phyloP scores from a whole-genome alignment of 1,140 invertebrate genomes.

The Cardiocondyla obscurior region DNA sequence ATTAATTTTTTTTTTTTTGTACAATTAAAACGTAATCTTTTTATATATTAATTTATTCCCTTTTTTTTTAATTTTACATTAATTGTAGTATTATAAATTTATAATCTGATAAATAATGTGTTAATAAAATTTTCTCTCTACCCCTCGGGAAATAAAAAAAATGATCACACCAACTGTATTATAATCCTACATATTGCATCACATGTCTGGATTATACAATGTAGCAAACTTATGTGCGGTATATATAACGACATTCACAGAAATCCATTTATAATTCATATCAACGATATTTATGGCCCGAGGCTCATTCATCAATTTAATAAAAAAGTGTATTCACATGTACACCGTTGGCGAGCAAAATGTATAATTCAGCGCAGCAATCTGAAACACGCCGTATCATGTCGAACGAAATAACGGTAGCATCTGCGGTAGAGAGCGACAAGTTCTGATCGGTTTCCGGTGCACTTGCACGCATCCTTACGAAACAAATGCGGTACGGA shows the following conservation, averaged over 20 bases:
- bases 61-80: neutral
- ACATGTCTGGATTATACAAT: neutral
- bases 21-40: neutral
- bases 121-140: neutral
- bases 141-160: neutral
- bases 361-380: constrained; percentile 1
- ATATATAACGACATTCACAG: neutral
- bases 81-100: neutral
- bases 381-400: constrained; percentile 1
- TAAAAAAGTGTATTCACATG: neutral
- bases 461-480: neutral
- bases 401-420: neutral
- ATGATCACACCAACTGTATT: neutral
- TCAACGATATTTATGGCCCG: neutral
- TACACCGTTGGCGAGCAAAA: neutral
- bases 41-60: neutral
- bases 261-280: neutral
- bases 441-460: constrained; percentile 37
- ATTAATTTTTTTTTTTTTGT: neutral
- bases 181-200: neutral
- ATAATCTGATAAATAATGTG: neutral
- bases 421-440: constrained; percentile 5
- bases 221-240: neutral
- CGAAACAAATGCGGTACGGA: neutral
- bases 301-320: neutral